Evolutionary conservation across 2,797 vertebrate species (phyloP).

Genomic region (Hephaestus fuliginosus): DNA sequence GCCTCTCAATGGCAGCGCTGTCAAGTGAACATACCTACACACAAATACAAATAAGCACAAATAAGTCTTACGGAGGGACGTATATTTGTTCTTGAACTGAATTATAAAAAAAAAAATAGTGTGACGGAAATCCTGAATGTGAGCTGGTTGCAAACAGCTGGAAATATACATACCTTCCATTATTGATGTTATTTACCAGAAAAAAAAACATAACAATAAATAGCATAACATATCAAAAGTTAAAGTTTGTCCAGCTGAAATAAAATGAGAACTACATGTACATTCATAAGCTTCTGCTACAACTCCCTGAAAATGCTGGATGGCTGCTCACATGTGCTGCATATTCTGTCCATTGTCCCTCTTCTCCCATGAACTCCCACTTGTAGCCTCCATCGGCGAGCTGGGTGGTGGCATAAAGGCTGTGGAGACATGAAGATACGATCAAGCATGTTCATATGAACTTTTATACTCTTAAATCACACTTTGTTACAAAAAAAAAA

Average conservation of each 20-base stretch:
- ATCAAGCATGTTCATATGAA: background rate
- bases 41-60: conserved; percentile 8
- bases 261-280: background rate
- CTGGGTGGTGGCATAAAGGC: background rate
- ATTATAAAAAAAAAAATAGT: background rate
- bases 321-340: conserved; percentile 71
- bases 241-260: background rate
- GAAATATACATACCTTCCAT: background rate
- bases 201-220: background rate
- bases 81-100: background rate
- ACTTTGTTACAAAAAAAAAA: background rate
- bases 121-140: background rate
- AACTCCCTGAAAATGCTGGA: background rate
- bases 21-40: conserved; percentile 71
- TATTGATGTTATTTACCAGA: background rate
- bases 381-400: conserved; percentile 10
- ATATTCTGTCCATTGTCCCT: conserved; percentile 79
- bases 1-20: conserved; percentile 72
- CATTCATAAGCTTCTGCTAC: background rate
- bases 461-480: background rate
- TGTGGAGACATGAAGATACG: conserved; percentile 19
- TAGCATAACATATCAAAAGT: background rate
- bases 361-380: conserved; percentile 81
- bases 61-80: background rate
- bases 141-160: background rate